Conservation (phyloP, 2,888 invertebrate species). For the Rugalucina vietnamica region DNA sequence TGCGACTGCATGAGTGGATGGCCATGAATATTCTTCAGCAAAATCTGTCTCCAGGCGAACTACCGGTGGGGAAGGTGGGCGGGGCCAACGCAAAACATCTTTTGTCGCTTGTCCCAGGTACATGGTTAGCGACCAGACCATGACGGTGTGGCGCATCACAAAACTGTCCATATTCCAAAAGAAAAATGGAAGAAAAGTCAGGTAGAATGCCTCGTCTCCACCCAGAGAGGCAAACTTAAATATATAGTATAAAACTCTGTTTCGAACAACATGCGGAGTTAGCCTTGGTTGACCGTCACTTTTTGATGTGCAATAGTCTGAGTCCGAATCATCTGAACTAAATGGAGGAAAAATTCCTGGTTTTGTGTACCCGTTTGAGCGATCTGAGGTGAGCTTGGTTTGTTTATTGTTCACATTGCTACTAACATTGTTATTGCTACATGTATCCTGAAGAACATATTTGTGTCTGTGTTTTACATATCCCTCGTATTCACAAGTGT, state of each 20-base stretch:
- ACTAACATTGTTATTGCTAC: slow-evolving; percentile 18
- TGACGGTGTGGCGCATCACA: slow-evolving; percentile 63
- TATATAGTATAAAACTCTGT: slow-evolving; percentile 65
- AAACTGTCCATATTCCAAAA: slow-evolving; percentile 74
- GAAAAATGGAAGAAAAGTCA: slow-evolving; percentile 71
- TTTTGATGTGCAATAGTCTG: slow-evolving; percentile 31
- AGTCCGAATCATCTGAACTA: slow-evolving; percentile 57
- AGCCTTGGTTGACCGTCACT: slow-evolving; percentile 37
- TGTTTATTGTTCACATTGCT: background rate
- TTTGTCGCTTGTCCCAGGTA: slow-evolving; percentile 75
- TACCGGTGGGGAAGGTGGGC: slow-evolving; percentile 75
- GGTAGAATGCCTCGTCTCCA: slow-evolving; percentile 75
- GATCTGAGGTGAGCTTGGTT: background rate
- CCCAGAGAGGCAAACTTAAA: slow-evolving; percentile 72
- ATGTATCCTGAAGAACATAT: slow-evolving; percentile 38
- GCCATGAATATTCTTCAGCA: slow-evolving; percentile 74
- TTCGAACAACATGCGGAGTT: slow-evolving; percentile 60
- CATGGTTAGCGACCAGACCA: slow-evolving; percentile 76
- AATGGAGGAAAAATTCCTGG: slow-evolving; percentile 31
- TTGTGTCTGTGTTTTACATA: slow-evolving; percentile 52
- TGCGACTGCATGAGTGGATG: slow-evolving; percentile 78
- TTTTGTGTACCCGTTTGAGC: background rate
- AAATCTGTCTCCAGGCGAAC: slow-evolving; percentile 73
- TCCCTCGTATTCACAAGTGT: slow-evolving; percentile 18
- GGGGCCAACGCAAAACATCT: slow-evolving; percentile 74